These are phyloP conservation scores for Lacanobia oleracea DNA, from an alignment of 2,888 invertebrate species.

Conservation along the genomic window DNA sequence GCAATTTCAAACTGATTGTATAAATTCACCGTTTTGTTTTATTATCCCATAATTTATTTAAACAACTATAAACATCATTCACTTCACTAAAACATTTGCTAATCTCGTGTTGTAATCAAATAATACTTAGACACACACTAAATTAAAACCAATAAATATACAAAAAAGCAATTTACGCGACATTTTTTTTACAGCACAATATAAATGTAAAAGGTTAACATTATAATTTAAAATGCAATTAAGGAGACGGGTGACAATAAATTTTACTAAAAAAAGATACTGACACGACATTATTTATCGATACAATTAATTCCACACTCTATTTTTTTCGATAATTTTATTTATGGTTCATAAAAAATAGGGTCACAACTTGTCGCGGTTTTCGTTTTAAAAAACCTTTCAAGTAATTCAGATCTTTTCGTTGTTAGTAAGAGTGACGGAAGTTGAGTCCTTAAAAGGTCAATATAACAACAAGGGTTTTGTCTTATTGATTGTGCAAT, in stretches of 20 bases:
- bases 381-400: conserved; percentile 1
- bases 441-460: conserved; percentile 28
- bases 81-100: conserved; percentile 50
- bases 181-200: conserved; percentile 50
- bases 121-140: conserved; percentile 46
- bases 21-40: conserved; percentile 46
- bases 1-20: conserved; percentile 7
- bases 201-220: conserved; percentile 67
- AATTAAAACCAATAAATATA: conserved; percentile 53
- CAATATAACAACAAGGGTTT: conserved; percentile 16
- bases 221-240: conserved; percentile 70
- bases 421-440: conserved; percentile 20
- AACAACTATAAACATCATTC: conserved; percentile 37
- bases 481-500: conserved; percentile 33
- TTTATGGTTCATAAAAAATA: conserved; percentile 51
- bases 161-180: conserved; percentile 47
- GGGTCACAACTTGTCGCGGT: conserved; percentile 23
- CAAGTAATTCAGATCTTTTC: conserved; percentile 2
- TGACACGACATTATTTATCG: conserved; percentile 59
- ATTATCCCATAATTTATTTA: conserved; percentile 26
- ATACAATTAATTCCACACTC: conserved; percentile 54
- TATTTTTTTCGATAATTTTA: conserved; percentile 39
- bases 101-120: conserved; percentile 54
- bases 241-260: conserved; percentile 49
- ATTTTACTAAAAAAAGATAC: conserved; percentile 42